phyloP scores from a whole-genome alignment of 2,888 invertebrate species.

The Pemphredon lugubris region DNA sequence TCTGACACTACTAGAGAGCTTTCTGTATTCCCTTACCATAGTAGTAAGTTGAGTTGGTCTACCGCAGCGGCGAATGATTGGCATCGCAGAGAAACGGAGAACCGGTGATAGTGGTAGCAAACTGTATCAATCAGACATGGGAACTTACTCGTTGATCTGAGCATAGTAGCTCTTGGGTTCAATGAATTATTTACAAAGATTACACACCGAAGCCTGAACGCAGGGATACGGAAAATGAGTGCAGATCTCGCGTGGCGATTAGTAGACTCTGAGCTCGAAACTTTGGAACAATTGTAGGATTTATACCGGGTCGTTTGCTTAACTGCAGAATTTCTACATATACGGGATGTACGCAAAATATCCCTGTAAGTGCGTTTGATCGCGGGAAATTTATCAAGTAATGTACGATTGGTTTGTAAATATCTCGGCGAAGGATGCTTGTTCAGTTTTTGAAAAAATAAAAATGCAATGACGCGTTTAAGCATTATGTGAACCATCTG shows the following conservation, averaged over 20 bases:
- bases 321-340: too few species aligned
- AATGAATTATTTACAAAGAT: slow-evolving; percentile 42
- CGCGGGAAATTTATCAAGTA: too few species aligned
- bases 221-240: neutral
- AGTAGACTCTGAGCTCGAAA: neutral
- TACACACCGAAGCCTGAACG: neutral
- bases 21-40: neutral
- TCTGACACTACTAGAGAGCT: neutral
- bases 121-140: slow-evolving; percentile 46
- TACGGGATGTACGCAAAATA: too few species aligned
- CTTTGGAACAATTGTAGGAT: too few species aligned
- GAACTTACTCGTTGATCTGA: slow-evolving; percentile 25
- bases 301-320: too few species aligned
- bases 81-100: slow-evolving; percentile 36
- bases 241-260: neutral
- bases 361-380: too few species aligned
- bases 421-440: too few species aligned
- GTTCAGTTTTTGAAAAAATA: too few species aligned
- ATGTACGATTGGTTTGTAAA: too few species aligned
- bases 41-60: slow-evolving; percentile 38
- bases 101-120: slow-evolving; percentile 20
- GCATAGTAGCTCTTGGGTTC: slow-evolving; percentile 23
- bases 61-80: slow-evolving; percentile 38
- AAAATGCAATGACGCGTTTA: too few species aligned
- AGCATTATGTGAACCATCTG: too few species aligned